These are phyloP conservation scores for Piprites chloris DNA, from an alignment of 2,113 vertebrate genomes.

Conservation along the genomic window DNA sequence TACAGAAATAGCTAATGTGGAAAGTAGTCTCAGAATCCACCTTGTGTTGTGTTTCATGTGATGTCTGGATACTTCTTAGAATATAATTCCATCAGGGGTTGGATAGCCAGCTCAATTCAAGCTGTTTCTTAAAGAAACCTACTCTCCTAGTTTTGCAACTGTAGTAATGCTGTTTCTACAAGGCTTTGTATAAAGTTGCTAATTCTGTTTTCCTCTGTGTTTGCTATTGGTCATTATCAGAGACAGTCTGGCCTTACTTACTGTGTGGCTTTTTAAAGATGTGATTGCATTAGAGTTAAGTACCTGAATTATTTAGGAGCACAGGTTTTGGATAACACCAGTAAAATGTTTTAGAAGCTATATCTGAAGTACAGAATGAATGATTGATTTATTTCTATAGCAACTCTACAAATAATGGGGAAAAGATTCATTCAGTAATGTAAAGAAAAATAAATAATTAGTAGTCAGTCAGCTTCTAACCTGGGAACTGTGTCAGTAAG, in stretches of 20 bases:
- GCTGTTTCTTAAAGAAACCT: neutral
- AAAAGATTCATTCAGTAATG: neutral
- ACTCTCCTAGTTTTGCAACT: neutral
- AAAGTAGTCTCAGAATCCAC: neutral
- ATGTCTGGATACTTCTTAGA: neutral
- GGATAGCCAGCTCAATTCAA: neutral
- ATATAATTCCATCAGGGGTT: neutral
- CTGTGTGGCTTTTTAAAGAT: neutral
- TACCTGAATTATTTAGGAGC: neutral
- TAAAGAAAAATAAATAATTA: neutral
- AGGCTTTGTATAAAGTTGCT: neutral
- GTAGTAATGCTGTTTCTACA: neutral
- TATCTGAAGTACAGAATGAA: neutral
- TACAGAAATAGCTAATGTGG: neutral
- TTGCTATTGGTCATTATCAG: neutral
- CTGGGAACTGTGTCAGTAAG: neutral
- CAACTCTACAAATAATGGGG: neutral
- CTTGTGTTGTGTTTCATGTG: neutral
- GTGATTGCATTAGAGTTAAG: neutral
- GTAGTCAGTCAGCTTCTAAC: neutral
- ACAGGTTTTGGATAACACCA: neutral
- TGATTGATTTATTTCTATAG: neutral
- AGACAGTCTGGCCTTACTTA: neutral
- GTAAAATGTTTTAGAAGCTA: neutral
- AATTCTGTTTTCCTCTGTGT: neutral